These are phyloP conservation scores for Polymixis lichenea DNA, from an alignment of 2,888 invertebrate genomes.

Conservation along the genomic window DNA sequence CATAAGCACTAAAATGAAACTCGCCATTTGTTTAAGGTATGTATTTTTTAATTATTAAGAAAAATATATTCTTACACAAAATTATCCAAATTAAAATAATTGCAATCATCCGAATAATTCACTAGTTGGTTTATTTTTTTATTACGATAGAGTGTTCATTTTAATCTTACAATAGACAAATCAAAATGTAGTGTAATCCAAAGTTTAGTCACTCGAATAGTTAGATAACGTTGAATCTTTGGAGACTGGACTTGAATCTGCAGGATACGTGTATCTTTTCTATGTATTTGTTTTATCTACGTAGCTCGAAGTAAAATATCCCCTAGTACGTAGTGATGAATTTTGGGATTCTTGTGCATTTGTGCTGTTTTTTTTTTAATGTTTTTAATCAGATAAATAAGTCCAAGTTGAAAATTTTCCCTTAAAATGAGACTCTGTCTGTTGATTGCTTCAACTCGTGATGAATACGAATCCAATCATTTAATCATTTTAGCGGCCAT, in stretches of 20 bases:
- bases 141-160: neutral
- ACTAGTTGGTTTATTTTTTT: neutral
- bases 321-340: neutral
- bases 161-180: neutral
- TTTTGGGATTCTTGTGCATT: neutral
- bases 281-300: too few species aligned
- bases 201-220: neutral
- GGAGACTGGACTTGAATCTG: neutral
- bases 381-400: too few species aligned
- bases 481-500: too few species aligned
- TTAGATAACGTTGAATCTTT: neutral
- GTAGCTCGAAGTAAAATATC: neutral
- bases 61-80: neutral
- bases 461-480: too few species aligned
- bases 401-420: too few species aligned
- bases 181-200: neutral
- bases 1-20: neutral
- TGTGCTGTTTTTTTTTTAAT: too few species aligned
- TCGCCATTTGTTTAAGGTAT: too few species aligned
- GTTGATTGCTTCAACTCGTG: neutral
- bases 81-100: conserved; percentile 1
- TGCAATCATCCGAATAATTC: neutral
- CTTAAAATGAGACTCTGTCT: too few species aligned
- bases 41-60: neutral
- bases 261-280: too few species aligned